Percentiles rank a stretch among this genome's conserved stretches.
phyloP scores from a whole-genome alignment of 1,140 invertebrate genomes.

The Antheraea pernyi region DNA sequence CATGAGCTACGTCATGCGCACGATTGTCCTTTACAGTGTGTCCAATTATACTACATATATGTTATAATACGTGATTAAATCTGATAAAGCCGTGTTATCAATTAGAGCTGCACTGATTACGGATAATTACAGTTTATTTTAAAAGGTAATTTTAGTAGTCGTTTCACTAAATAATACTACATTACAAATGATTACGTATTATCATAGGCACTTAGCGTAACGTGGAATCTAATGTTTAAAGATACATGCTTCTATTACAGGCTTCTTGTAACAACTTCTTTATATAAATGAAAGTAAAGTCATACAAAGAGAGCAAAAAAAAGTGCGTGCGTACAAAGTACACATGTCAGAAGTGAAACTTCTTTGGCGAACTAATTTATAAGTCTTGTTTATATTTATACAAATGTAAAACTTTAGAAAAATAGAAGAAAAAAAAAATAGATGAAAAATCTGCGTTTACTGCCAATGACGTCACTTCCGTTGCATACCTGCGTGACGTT shows the following conservation, averaged over 20 bases:
- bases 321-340: too few species aligned
- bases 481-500: too few species aligned
- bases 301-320: not conserved
- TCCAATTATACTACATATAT: slow-evolving; percentile 7
- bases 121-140: slow-evolving; percentile 18
- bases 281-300: not conserved
- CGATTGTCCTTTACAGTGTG: slow-evolving; percentile 7
- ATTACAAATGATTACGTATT: not conserved
- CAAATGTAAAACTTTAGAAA: too few species aligned
- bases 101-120: slow-evolving; percentile 47
- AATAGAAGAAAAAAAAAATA: too few species aligned
- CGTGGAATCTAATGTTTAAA: not conserved
- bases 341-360: too few species aligned
- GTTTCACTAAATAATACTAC: slow-evolving; percentile 7
- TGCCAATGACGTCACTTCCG: too few species aligned
- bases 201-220: not conserved
- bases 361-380: too few species aligned
- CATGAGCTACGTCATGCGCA: not conserved
- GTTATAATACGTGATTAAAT: slow-evolving; percentile 38
- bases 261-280: not conserved
- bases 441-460: too few species aligned
- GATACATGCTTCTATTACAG: slow-evolving; percentile 2
- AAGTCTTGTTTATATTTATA: too few species aligned
- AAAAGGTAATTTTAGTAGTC: slow-evolving; percentile 19
- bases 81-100: slow-evolving; percentile 48